These are phyloP conservation scores for Thryonomys swinderianus DNA, from an alignment of 2,113 vertebrate species.

Conservation along the genomic window DNA sequence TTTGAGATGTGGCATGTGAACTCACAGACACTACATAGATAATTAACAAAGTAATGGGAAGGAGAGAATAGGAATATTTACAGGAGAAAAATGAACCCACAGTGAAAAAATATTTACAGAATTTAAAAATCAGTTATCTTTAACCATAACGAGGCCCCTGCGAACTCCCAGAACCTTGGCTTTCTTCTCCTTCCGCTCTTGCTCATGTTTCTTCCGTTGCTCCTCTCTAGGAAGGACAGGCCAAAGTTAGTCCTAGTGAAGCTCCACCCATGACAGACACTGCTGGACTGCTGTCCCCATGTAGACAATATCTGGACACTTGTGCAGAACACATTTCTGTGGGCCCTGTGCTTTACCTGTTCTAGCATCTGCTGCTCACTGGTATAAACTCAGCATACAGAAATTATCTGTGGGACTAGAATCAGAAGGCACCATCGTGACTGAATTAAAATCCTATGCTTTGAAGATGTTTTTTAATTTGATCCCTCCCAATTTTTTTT, in stretches of 20 bases:
- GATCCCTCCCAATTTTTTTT: too few relatives aligned
- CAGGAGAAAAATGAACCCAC: constrained; percentile 47
- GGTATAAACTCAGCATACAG: neutral
- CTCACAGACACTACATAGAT: neutral
- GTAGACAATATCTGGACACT: neutral
- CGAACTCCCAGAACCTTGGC: constrained; percentile 86
- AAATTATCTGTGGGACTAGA: neutral
- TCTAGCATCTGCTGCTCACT: neutral
- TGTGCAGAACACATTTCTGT: neutral
- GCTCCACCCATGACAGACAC: neutral
- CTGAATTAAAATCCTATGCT: neutral
- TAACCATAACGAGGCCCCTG: constrained; percentile 86
- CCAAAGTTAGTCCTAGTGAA: neutral
- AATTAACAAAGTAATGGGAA: neutral
- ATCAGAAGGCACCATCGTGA: neutral
- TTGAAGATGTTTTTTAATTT: neutral
- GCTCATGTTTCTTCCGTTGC: constrained; percentile 85
- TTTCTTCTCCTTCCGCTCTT: constrained; percentile 92
- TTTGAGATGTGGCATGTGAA: neutral
- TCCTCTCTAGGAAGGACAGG: constrained; percentile 85
- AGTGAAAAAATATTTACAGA: constrained; percentile 74
- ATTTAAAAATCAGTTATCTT: neutral
- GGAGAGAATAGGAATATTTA: constrained; percentile 77
- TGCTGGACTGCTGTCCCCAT: neutral
- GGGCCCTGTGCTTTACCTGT: neutral